phyloP scores from a whole-genome alignment of 2,797 vertebrate species.

The Eulemur coronatus region DNA sequence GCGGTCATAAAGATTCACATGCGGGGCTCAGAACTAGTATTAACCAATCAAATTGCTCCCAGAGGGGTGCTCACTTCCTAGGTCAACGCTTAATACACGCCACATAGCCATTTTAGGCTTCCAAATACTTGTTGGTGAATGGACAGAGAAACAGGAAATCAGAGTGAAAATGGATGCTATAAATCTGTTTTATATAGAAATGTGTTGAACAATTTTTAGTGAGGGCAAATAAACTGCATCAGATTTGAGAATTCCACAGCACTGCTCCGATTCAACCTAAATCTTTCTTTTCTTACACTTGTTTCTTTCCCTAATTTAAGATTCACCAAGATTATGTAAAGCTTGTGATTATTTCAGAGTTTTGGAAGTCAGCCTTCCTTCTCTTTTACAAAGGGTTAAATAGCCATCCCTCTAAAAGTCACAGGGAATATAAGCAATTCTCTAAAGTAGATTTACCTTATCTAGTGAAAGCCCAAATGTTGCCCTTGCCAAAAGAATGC shows the following conservation, averaged over 20 bases:
- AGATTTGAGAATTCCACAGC: slow-evolving; percentile 31
- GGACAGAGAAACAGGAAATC: slow-evolving; percentile 73
- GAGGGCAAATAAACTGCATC: slow-evolving; percentile 31
- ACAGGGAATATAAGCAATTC: background rate
- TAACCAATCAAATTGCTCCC: slow-evolving; percentile 69
- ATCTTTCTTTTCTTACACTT: background rate
- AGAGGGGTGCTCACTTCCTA: slow-evolving; percentile 58
- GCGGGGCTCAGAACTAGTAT: slow-evolving; percentile 51
- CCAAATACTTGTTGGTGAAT: slow-evolving; percentile 51
- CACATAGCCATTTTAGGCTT: slow-evolving; percentile 43
- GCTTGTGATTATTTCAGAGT: slow-evolving; percentile 16
- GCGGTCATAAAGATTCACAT: slow-evolving; percentile 62
- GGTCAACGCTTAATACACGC: slow-evolving; percentile 61
- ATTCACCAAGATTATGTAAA: background rate
- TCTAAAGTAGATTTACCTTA: slow-evolving; percentile 19
- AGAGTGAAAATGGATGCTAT: slow-evolving; percentile 65
- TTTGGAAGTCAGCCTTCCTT: slow-evolving; percentile 14
- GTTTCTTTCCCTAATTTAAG: background rate
- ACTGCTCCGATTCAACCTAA: background rate
- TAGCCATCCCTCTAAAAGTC: background rate
- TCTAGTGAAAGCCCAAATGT: background rate
- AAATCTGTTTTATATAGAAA: slow-evolving; percentile 68
- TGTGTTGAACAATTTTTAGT: slow-evolving; percentile 58
- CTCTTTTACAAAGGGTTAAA: background rate
- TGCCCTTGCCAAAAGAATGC: background rate